Conservation (phyloP, 2,113 vertebrate species). For the Silurus meridionalis region DNA sequence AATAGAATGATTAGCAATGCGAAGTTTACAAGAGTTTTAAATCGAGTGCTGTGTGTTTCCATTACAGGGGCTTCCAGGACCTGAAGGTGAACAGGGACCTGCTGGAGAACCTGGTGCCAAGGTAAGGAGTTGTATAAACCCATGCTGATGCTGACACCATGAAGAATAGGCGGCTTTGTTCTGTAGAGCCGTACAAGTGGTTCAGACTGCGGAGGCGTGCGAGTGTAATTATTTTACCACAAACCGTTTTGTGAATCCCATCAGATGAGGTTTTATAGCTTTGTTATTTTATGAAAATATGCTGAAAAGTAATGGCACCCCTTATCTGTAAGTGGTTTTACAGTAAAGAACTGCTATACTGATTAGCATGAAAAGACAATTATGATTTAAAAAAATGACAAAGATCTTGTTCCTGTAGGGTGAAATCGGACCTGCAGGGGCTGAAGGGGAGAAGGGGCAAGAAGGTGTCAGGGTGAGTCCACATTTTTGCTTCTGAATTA, state of each 20-base stretch:
- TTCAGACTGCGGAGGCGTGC: background rate
- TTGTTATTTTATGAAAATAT: background rate
- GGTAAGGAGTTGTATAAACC: constrained; percentile 66
- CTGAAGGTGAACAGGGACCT: constrained; percentile 85
- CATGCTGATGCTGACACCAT: background rate
- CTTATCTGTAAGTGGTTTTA: background rate
- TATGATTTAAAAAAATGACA: too few relatives aligned
- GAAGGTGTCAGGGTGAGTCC: constrained; percentile 83
- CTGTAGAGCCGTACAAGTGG: background rate
- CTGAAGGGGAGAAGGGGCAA: constrained; percentile 79
- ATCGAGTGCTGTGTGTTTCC: background rate
- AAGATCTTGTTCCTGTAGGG: constrained; percentile 69
- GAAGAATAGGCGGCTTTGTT: background rate
- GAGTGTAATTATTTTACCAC: background rate
- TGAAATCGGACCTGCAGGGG: constrained; percentile 76
- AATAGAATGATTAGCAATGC: background rate
- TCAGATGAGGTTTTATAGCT: background rate
- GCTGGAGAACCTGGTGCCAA: constrained; percentile 85
- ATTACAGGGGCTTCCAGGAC: constrained; percentile 82
- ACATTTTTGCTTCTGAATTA: constrained; percentile 32
- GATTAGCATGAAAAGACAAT: background rate
- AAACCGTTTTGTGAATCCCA: background rate
- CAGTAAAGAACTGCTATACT: background rate
- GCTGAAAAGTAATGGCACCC: background rate
- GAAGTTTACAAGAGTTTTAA: background rate